Evolutionary conservation across 2,888 invertebrate genomes (phyloP).

Genomic region (Hylaea fasciaria): DNA sequence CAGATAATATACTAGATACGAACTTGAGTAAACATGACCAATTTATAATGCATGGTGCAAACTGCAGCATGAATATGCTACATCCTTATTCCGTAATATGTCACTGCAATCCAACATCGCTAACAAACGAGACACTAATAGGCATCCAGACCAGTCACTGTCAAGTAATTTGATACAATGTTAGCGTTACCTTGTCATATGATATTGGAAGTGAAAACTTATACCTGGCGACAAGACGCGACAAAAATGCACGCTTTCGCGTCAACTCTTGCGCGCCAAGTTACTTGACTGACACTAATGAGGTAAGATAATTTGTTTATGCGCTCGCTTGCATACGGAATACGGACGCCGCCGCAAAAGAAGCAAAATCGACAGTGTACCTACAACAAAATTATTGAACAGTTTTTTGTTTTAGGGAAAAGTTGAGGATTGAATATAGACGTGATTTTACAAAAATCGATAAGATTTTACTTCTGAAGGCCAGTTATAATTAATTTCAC

Average conservation of each 20-base stretch:
- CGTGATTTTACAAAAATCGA: neutral
- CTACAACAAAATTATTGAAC: neutral
- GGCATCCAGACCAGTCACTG: slow-evolving; percentile 25
- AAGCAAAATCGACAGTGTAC: slow-evolving; percentile 1
- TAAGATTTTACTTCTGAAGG: neutral
- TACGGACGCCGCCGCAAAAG: slow-evolving; percentile 38
- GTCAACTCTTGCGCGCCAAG: slow-evolving; percentile 35
- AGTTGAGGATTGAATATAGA: neutral
- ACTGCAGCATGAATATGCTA: neutral
- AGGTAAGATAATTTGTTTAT: slow-evolving; percentile 69
- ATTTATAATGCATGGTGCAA: too few species aligned
- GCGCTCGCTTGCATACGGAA: slow-evolving; percentile 56
- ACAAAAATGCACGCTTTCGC: slow-evolving; percentile 45
- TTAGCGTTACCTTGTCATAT: slow-evolving; percentile 45
- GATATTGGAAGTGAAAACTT: slow-evolving; percentile 46
- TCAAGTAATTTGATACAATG: slow-evolving; percentile 53
- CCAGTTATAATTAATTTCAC: neutral
- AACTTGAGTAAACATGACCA: too few species aligned
- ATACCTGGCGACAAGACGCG: slow-evolving; percentile 47
- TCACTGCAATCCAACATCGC: slow-evolving; percentile 1
- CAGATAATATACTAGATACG: too few species aligned
- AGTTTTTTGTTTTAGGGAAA: neutral
- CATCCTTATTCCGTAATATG: neutral
- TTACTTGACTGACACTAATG: slow-evolving; percentile 56
- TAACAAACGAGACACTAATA: slow-evolving; percentile 4